Percentiles rank a stretch among this genome's conserved stretches.
Conservation (phyloP, 1,140 invertebrate species). For the Arctopsyche grandis region DNA sequence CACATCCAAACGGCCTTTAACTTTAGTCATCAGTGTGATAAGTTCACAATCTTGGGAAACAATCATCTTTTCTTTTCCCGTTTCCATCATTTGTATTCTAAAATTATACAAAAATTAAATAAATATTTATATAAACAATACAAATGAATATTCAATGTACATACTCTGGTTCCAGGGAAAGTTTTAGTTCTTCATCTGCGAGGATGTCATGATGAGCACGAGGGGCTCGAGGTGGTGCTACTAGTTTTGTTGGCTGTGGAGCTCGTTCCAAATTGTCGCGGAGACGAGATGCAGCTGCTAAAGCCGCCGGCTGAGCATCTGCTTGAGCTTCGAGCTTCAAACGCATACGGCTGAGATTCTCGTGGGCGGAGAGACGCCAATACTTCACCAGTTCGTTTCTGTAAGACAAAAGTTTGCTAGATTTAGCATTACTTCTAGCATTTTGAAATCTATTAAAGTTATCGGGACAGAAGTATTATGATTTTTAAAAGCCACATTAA, state of each 20-base stretch:
- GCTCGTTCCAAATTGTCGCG: slow-evolving; percentile 67
- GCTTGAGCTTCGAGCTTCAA: slow-evolving; percentile 70
- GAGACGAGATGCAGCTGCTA: slow-evolving; percentile 71
- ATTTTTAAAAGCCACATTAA: not conserved
- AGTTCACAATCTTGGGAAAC: slow-evolving; percentile 73
- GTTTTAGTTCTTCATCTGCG: slow-evolving; percentile 56
- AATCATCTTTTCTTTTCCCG: slow-evolving; percentile 67
- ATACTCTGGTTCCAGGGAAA: slow-evolving; percentile 55
- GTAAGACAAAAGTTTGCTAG: not conserved
- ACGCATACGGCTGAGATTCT: slow-evolving; percentile 74
- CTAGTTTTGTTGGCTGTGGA: not conserved
- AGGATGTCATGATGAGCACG: slow-evolving; percentile 54
- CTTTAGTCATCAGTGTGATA: slow-evolving; percentile 71
- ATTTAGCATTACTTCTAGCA: too few species aligned
- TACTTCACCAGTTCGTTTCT: slow-evolving; percentile 59
- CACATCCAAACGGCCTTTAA: slow-evolving; percentile 73
- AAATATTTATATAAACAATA: not conserved
- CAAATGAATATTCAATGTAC: slow-evolving; percentile 33
- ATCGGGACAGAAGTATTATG: not conserved
- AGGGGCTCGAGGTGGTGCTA: slow-evolving; percentile 31
- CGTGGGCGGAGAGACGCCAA: slow-evolving; percentile 73
- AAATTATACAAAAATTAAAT: slow-evolving; percentile 33
- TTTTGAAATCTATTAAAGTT: too few species aligned
- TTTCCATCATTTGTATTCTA: slow-evolving; percentile 47
- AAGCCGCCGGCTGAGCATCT: slow-evolving; percentile 63